Base-by-base conservation (phyloP, 1,140 invertebrate species). In the Dreissena polymorpha region DNA sequence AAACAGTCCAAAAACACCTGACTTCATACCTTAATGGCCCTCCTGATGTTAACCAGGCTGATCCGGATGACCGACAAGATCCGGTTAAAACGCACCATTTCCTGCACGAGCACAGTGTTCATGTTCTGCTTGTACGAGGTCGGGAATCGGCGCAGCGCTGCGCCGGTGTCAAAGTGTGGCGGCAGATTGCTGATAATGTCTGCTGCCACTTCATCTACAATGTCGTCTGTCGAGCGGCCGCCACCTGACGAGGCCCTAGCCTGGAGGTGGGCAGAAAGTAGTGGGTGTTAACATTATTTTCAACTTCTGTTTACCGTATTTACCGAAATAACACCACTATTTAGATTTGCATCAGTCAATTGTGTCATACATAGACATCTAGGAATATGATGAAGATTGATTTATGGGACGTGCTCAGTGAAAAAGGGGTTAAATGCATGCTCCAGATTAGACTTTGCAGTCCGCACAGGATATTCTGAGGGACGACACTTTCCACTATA, bases 91-190 rank as follows among this genome's bases (percentile, higher is more conserved):
- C 96, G 94, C 53, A 95, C 95, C 95, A 98, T 98, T 94, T 98
- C 97, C 93, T 99, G 98, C 0, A 98, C 96, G 50, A 98, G 93
- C 3, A 98, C 97, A 10, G 97, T 97, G 90, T 97, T 97, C 96
- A 98, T 97, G 83, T 96, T 97, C 92, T 97, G 96, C 91, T 95
- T 94, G 93, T 98, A 95, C 49, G 94, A 93, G 50, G 96, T 96
- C 49, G 97, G 95, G 94, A 97, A 97, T 93, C 96, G 95, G 91
- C 92, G 84, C 23, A 93, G 77, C 6, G 88, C 92, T 51, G 93
- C 90, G 88, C 95, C 93, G 51, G 96, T 91, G 93, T 97, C 94
- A 93, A 95, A 96, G 92, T 96, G 94, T 80, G 93, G 89, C 0
- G 97, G 97, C 23, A 99, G 93, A 85, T 92, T 93, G 16, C 89